Conservation (phyloP, 2,113 vertebrate species). For the Vanacampus margaritifer region DNA sequence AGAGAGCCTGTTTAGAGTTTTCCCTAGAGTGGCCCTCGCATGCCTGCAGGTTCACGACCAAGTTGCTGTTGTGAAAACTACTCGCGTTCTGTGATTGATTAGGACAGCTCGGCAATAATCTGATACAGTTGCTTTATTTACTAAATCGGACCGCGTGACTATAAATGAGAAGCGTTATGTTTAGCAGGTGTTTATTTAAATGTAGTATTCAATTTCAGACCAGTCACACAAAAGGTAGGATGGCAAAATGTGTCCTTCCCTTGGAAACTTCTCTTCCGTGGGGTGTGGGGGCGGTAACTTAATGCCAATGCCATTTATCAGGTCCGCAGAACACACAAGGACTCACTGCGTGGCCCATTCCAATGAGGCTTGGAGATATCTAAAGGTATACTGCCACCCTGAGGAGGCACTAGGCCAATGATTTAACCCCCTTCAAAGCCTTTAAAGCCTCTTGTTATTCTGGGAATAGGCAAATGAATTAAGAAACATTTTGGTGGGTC, state of each 20-base stretch:
- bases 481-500: conserved; percentile 8
- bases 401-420: conserved; percentile 31
- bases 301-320: conserved; percentile 72
- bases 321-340: conserved; percentile 51
- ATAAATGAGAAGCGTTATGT: conserved; percentile 56
- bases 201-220: conserved; percentile 64
- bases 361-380: conserved; percentile 22
- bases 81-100: conserved; percentile 46
- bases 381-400: conserved; percentile 70
- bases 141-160: conserved; percentile 46
- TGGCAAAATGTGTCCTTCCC: conserved; percentile 61
- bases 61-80: conserved; percentile 43
- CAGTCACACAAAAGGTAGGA: conserved; percentile 57
- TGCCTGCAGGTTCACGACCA: conserved; percentile 29
- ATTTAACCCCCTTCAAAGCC: not conserved
- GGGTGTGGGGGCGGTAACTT: conserved; percentile 48
- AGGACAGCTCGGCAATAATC: conserved; percentile 15
- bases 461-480: conserved; percentile 6
- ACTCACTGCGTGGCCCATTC: conserved; percentile 21
- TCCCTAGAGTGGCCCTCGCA: conserved; percentile 34
- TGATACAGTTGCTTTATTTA: conserved; percentile 35
- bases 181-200: conserved; percentile 47
- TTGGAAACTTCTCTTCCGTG: conserved; percentile 54
- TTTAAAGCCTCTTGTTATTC: conserved; percentile 6
- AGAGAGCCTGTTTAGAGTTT: conserved; percentile 25